A percentile compares a stretch with the other conserved stretches of the same genome.
Conservation (phyloP, 2,113 vertebrate genomes). For the Grammomys surdaster region DNA sequence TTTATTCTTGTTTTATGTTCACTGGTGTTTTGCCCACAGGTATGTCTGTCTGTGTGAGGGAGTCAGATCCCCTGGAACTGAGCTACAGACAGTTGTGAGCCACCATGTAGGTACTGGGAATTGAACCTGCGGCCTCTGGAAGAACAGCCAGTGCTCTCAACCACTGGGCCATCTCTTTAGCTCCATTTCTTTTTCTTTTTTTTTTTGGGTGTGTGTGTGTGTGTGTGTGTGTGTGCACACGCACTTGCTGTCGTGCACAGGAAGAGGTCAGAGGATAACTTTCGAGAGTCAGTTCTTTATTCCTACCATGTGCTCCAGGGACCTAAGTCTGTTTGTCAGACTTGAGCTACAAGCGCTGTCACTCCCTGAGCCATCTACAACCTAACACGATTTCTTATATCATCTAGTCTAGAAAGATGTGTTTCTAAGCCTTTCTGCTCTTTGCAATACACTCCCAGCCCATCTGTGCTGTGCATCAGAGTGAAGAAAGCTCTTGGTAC, state of each 20-base stretch:
- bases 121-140: background rate
- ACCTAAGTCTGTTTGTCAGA: background rate
- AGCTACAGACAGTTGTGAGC: background rate
- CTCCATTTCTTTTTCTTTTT: background rate
- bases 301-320: background rate
- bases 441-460: background rate
- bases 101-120: background rate
- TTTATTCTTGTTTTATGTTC: background rate
- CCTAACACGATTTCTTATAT: slow-evolving; percentile 24
- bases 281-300: background rate
- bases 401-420: background rate
- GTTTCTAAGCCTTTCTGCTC: background rate
- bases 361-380: background rate
- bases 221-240: background rate
- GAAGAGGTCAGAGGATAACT: background rate
- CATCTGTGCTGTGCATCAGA: background rate
- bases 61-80: background rate
- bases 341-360: background rate
- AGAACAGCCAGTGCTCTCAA: background rate
- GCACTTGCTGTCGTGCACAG: background rate
- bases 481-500: background rate
- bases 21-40: background rate
- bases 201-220: background rate
- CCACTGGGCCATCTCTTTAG: too few relatives aligned
- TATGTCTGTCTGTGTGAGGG: background rate